Evolutionary conservation across 2,113 vertebrate species (phyloP).

Genomic region (Marmota flaviventris): DNA sequence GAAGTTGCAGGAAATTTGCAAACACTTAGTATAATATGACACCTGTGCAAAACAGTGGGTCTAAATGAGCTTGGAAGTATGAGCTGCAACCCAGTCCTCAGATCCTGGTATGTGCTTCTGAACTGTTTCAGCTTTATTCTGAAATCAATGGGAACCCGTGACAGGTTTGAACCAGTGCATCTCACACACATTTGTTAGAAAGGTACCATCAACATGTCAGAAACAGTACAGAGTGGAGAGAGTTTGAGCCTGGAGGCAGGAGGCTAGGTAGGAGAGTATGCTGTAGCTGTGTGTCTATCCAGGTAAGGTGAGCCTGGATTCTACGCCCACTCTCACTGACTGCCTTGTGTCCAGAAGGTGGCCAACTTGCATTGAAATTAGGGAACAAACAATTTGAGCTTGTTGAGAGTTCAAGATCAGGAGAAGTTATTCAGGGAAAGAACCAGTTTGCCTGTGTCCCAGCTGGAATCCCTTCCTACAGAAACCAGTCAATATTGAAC

Average conservation of each 20-base stretch:
- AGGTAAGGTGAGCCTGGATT: background rate
- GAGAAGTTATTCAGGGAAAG: background rate
- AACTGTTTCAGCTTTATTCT: background rate
- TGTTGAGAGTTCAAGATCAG: background rate
- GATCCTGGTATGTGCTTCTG: background rate
- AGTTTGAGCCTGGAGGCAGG: background rate
- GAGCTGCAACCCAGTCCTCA: background rate
- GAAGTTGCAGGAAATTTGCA: background rate
- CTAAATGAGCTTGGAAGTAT: background rate
- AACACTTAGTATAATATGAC: accelerated
- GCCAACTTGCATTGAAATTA: background rate
- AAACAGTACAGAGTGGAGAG: too few relatives aligned
- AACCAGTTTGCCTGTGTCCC: background rate
- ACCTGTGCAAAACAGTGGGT: accelerated
- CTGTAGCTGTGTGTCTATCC: too few relatives aligned
- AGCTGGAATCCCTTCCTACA: background rate
- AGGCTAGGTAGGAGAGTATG: background rate
- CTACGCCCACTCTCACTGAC: accelerated
- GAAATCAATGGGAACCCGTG: background rate
- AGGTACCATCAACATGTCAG: background rate
- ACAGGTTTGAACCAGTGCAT: background rate
- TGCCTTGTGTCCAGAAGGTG: background rate
- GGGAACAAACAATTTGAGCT: background rate
- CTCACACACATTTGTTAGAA: background rate
- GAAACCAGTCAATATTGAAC: background rate